These are phyloP conservation scores for Cephalopterus ornatus DNA, from an alignment of 2,113 vertebrate genomes.

Conservation along the genomic window DNA sequence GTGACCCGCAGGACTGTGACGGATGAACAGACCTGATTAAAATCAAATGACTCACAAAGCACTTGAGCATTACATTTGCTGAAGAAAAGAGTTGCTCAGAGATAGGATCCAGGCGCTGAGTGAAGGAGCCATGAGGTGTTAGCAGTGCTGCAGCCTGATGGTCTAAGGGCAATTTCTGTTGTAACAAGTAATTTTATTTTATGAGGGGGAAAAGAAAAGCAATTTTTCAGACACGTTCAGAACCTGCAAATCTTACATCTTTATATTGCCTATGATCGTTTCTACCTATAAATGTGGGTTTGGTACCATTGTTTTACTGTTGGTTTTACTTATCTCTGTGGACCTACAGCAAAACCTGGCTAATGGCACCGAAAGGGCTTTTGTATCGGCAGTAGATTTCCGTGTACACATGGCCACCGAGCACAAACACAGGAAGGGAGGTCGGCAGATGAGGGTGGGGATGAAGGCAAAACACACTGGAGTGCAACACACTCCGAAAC, in stretches of 20 bases:
- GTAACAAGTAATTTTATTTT: neutral
- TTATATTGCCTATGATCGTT: neutral
- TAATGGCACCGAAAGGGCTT: neutral
- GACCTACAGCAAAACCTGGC: neutral
- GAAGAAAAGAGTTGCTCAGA: neutral
- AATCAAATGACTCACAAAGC: neutral
- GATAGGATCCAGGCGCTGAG: neutral
- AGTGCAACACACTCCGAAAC: rapidly evolving
- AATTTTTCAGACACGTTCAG: neutral
- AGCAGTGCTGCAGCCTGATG: neutral
- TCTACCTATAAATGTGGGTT: neutral
- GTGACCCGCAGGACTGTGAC: neutral
- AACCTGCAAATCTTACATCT: neutral
- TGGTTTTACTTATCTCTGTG: conserved; percentile 11
- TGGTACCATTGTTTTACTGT: neutral
- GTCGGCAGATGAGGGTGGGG: neutral
- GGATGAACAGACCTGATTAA: neutral
- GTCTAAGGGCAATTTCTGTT: neutral
- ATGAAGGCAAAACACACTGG: neutral
- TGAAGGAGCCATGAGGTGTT: neutral
- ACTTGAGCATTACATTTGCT: neutral
- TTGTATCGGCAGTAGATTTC: neutral
- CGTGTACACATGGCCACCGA: neutral
- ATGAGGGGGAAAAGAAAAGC: rapidly evolving
- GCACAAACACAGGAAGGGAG: neutral